These are phyloP conservation scores for Squalus acanthias DNA, from an alignment of 2,797 vertebrate genomes.

Conservation along the genomic window DNA sequence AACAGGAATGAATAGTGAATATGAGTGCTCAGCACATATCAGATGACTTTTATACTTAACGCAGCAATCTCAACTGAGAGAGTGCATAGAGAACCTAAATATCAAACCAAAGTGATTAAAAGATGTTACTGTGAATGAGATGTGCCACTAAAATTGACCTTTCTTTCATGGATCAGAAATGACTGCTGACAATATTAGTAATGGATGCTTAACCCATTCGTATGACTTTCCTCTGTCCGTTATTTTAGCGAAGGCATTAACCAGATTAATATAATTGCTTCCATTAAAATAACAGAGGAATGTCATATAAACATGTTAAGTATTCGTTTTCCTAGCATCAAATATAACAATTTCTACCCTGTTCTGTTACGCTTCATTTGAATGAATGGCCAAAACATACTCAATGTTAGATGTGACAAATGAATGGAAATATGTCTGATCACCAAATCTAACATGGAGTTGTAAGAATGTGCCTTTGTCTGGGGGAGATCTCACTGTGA, in stretches of 20 bases:
- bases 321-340: neutral
- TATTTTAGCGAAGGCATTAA: neutral
- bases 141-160: neutral
- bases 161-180: neutral
- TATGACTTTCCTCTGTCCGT: neutral
- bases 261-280: neutral
- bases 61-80: neutral
- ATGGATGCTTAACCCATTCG: neutral
- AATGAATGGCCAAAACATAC: neutral
- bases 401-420: neutral
- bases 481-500: neutral
- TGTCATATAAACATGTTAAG: neutral
- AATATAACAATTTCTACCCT: neutral
- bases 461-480: neutral
- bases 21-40: neutral
- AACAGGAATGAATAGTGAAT: neutral
- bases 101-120: neutral
- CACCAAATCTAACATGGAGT: neutral
- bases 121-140: neutral
- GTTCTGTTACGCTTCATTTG: neutral
- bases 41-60: neutral
- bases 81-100: neutral
- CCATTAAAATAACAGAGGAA: slow-evolving; percentile 6
- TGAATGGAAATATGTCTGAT: neutral
- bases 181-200: neutral